Conservation (phyloP, 1,140 invertebrate genomes). For the Liolophura sinensis region DNA sequence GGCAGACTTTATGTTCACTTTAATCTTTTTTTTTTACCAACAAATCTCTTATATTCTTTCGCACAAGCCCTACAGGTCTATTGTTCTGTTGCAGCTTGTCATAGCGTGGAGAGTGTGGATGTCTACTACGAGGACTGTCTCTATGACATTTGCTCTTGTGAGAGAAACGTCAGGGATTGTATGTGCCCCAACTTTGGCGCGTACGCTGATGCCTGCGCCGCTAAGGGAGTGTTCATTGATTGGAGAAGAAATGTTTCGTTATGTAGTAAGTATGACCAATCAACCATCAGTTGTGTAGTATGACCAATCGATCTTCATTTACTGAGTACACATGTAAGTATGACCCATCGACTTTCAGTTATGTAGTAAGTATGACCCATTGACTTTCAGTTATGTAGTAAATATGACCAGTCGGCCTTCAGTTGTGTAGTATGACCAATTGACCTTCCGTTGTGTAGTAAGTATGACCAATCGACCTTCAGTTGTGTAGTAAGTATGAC, state of each 20-base stretch:
- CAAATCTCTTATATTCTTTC: no score
- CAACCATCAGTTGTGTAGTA: not conserved
- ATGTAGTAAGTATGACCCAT: no score
- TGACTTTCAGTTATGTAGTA: no score
- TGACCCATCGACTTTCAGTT: no score
- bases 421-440: no score
- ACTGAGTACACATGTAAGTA: constrained; percentile 1
- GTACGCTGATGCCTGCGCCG: constrained; percentile 79
- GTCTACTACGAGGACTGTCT: constrained; percentile 79
- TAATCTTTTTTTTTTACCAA: no score
- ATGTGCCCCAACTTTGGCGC: constrained; percentile 79
- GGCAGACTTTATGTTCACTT: no score
- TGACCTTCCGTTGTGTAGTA: no score
- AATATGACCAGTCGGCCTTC: no score
- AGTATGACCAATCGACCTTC: no score
- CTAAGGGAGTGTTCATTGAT: constrained; percentile 70
- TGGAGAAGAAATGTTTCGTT: constrained; percentile 76
- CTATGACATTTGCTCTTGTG: constrained; percentile 85
- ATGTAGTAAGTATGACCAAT: constrained; percentile 72
- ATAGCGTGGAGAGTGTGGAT: constrained; percentile 76
- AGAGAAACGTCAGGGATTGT: constrained; percentile 63
- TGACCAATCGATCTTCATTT: constrained; percentile 9
- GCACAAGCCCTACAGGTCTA: no score
- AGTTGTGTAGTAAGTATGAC: no score
- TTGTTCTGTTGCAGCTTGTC: constrained; percentile 68